A percentile compares a stretch with the other conserved stretches of the same genome.
phyloP scores from a whole-genome alignment of 2,888 invertebrate species.

The Acanthoscelides obtectus region DNA sequence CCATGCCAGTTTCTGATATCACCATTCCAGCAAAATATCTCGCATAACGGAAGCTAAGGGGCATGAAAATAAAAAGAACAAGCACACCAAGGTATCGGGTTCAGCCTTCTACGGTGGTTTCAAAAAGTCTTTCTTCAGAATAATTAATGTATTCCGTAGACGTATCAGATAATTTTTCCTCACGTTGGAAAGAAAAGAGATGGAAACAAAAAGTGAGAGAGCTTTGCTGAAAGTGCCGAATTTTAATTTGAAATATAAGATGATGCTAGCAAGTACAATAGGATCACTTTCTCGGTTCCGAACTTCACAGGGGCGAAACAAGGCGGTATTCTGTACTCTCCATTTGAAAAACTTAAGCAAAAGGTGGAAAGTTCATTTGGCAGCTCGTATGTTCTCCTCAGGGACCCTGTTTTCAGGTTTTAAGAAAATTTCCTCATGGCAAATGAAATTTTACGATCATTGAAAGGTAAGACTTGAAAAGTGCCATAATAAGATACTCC shows the following conservation, averaged over 20 bases:
- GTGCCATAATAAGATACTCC: too few relatives aligned
- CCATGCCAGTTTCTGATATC: background rate
- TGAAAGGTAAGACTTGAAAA: too few relatives aligned
- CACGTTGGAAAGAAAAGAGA: constrained; percentile 12
- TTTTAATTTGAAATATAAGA: constrained; percentile 20
- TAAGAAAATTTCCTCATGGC: too few relatives aligned
- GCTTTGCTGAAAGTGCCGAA: constrained; percentile 14
- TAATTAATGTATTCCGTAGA: constrained; percentile 6
- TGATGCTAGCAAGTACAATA: constrained; percentile 10
- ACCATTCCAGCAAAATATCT: background rate
- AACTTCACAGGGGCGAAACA: background rate
- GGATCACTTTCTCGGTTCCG: background rate
- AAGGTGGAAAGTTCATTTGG: too few relatives aligned
- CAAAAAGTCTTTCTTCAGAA: background rate
- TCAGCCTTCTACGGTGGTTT: background rate
- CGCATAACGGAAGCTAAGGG: background rate
- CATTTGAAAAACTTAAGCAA: too few relatives aligned
- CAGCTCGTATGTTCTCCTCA: too few relatives aligned
- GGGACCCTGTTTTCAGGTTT: too few relatives aligned
- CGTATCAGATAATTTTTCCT: constrained; percentile 14
- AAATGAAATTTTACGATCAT: too few relatives aligned
- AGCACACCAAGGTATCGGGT: background rate
- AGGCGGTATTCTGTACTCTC: too few relatives aligned
- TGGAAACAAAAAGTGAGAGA: constrained; percentile 14
- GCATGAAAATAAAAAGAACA: background rate